phyloP scores from a whole-genome alignment of 2,888 invertebrate genomes.

The Seira sanloemensis region DNA sequence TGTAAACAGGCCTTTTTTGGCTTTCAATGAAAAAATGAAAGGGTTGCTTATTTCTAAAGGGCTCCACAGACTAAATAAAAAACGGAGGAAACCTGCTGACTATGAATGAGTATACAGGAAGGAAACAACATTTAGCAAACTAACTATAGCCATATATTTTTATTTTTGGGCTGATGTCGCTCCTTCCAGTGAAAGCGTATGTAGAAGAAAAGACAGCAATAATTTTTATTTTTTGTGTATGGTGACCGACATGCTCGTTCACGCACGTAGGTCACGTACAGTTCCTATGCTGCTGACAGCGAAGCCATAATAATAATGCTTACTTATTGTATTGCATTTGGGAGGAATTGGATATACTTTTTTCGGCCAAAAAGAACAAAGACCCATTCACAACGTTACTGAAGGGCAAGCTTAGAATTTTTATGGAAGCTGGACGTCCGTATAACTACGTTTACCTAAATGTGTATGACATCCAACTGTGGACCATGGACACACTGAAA shows the following conservation, averaged over 20 bases:
- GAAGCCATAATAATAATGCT: slow-evolving; percentile 12
- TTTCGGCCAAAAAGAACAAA: not conserved
- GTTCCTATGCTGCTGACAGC: slow-evolving; percentile 6
- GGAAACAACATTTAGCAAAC: not conserved
- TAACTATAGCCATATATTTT: not conserved
- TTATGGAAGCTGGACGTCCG: not conserved
- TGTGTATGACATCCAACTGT: not conserved
- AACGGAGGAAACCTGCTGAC: not conserved
- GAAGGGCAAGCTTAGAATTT: not conserved
- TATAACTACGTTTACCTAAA: not conserved
- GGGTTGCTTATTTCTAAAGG: not conserved
- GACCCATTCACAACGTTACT: not conserved
- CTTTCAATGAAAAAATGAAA: not conserved
- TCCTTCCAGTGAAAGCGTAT: not conserved
- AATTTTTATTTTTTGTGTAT: not conserved
- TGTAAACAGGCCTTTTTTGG: not conserved
- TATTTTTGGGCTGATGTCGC: not conserved
- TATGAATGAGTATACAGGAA: not conserved
- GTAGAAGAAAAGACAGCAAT: slow-evolving; percentile 7
- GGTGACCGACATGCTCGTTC: slow-evolving; percentile 1
- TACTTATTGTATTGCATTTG: not conserved
- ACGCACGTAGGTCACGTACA: slow-evolving; percentile 16
- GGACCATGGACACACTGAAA: not conserved
- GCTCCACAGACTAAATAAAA: not conserved
- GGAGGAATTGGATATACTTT: not conserved